Evolutionary conservation across 2,113 vertebrate species (phyloP), one percentile per base, ranked within the genome.

Genomic region (Bufo gargarizans): DNA sequence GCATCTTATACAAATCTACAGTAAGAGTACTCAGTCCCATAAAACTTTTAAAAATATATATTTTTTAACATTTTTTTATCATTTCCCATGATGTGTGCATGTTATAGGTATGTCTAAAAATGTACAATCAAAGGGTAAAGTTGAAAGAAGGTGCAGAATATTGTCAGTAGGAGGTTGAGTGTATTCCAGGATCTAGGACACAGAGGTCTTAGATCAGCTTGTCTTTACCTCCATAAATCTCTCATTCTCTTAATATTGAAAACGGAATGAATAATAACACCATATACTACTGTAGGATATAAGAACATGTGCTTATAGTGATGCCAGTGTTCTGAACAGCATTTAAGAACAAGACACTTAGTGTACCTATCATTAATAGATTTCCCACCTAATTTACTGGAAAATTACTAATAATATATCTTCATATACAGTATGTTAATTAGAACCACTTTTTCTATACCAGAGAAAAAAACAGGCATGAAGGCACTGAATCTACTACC

Each of bases 131-230:
- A 45, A 80, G 77, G 58, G 43, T 8, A 63, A 33, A 65, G 71
- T 47, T 45, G 33, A 43, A 53, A 83, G 53, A 77, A 1, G 12
- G 58, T 58, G 50, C 53, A 74, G 61, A 88, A 74, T 74, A 43
- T 65, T 77, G 72, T 65, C 87, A 55, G 80, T 55, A 67, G 79
- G 55, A 17, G 78, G 67, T 87, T 56, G 87, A 43, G n/a, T 63
- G 82, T 53, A 77, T 83, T 88, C 20, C n/a, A 47, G 69, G 55
- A 79, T 78, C 74, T 89, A 58, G 77, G 76, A 72, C 58, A 86
- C 8, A 74, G 14, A 59, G 67, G 83, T 89, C 67, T 81, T 49
- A 86, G 53, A 82, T 74, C 88, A 80, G 69, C 81, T 77, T 53
- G 56, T 82, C 58, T 83, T 65, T 63, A 55, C 20, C 50, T 84